Evolutionary conservation across 1,140 invertebrate genomes (phyloP), one percentile per base, ranked within the genome.

Genomic region (Dinothrombium tinctorium): DNA sequence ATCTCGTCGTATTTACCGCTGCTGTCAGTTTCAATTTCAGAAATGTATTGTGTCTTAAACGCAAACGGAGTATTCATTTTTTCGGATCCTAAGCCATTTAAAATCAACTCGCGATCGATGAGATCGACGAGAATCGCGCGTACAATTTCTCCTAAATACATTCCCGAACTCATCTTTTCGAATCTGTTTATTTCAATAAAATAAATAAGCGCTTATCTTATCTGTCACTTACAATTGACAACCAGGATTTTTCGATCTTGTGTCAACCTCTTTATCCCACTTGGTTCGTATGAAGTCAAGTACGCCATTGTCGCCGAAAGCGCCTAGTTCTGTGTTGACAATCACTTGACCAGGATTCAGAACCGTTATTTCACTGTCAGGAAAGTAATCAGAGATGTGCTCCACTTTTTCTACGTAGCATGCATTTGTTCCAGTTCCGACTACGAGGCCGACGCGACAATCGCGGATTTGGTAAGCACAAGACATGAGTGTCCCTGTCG

Each of bases 251-350:
- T 58, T 43, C 21, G 82, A 87, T 42, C 73, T 72, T 14, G 65
- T 57, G 57, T 96, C 89, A 42, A 96, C 69, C 33, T 73, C 69
- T 7, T 66, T 63, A 57, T 96, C 90, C 53, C 81, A 92, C 49
- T 83, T 72, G 1, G 86, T 94, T 20, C 72, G 61, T 2, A 92
- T 65, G 50, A 84, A 83, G 51, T 92, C 81, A 20, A 96, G 56
- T 21, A 67, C 65, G 1, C 82, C 82, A 45, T 76, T 71, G 53
- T 94, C 82, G 0, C 90, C 90, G 55, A 96, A 92, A 6, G 87
- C 89, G 25, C 90, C 90, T 86, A 84, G 92, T 62, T 96, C 90
- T 1, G 77, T 82, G 56, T 96, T 96, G 37, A 95, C 74, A 26
- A 94, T 64, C 44, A 95, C 74, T 58, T 69, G 49, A 8, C 53